A percentile compares a stretch with the other conserved stretches of the same genome.
Evolutionary conservation across 53 echinoderm and acorn worm species (phyloP).

Genomic region (Echinometra lucunter): DNA sequence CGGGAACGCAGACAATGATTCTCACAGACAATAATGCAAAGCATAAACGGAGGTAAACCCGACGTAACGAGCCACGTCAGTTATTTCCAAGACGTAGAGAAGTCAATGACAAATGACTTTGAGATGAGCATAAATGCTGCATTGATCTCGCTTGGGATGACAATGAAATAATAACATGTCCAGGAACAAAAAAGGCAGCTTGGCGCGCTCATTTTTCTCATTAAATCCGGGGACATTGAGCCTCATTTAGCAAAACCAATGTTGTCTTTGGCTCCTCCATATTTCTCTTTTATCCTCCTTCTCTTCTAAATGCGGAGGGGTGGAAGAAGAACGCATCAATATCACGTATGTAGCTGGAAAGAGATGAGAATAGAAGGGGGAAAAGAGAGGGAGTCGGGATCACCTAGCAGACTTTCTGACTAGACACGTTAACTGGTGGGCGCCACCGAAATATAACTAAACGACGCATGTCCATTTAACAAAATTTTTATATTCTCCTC

Average conservation of each 20-base stretch:
- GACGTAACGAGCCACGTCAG: slow-evolving; percentile 55
- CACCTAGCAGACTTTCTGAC: slow-evolving; percentile 57
- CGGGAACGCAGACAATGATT: slow-evolving; percentile 34
- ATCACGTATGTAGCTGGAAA: slow-evolving; percentile 30
- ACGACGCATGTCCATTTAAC: slow-evolving; percentile 70
- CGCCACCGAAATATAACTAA: slow-evolving; percentile 65
- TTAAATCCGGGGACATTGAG: slow-evolving; percentile 59
- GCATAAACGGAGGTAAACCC: slow-evolving; percentile 64
- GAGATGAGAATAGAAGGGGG: not conserved
- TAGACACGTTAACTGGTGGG: slow-evolving; percentile 61
- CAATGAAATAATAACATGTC: slow-evolving; percentile 55
- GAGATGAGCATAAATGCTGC: slow-evolving; percentile 38
- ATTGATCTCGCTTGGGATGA: slow-evolving; percentile 44
- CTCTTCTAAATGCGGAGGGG: slow-evolving; percentile 33
- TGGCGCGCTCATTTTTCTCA: slow-evolving; percentile 58
- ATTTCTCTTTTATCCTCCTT: slow-evolving; percentile 31
- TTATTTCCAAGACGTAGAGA: not conserved
- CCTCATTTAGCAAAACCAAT: slow-evolving; percentile 53
- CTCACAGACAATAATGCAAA: slow-evolving; percentile 59
- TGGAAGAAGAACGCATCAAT: slow-evolving; percentile 43
- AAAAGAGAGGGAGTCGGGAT: not conserved
- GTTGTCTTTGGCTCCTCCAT: slow-evolving; percentile 49
- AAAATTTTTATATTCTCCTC: slow-evolving; percentile 67
- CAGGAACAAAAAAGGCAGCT: not conserved
- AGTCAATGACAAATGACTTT: slow-evolving; percentile 44